phyloP scores from a whole-genome alignment of 2,113 vertebrate genomes.

The Neodontobutis hainanensis region DNA sequence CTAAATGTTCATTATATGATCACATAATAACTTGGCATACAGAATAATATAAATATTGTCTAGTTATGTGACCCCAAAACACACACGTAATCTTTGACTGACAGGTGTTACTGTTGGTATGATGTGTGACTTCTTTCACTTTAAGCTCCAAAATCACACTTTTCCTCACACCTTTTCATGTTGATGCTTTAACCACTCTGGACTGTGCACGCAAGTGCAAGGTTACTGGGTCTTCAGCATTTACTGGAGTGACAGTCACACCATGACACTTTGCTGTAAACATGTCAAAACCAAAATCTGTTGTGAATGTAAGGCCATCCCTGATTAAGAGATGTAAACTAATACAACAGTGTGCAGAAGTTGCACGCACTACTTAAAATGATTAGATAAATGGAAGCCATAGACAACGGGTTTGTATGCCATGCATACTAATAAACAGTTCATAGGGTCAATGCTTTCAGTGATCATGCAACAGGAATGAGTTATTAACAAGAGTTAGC shows the following conservation, averaged over 20 bases:
- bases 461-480: not conserved
- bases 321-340: slow-evolving; percentile 3
- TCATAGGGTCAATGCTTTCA: no score
- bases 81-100: slow-evolving; percentile 34
- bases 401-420: not conserved
- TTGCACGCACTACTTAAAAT: not conserved
- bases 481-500: not conserved
- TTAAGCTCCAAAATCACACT: slow-evolving; percentile 54
- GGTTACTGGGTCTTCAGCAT: slow-evolving; percentile 3
- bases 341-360: slow-evolving; percentile 5
- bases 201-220: slow-evolving; percentile 15
- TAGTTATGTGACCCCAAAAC: slow-evolving; percentile 6
- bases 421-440: not conserved
- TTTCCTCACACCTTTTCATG: slow-evolving; percentile 46
- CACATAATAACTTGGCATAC: no score
- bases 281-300: slow-evolving; percentile 32
- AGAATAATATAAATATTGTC: no score
- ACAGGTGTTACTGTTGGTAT: slow-evolving; percentile 37
- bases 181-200: slow-evolving; percentile 14
- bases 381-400: not conserved
- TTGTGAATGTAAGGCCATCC: slow-evolving; percentile 16
- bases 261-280: slow-evolving; percentile 32
- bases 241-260: slow-evolving; percentile 22
- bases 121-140: slow-evolving; percentile 55
- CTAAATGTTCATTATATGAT: no score